Percentiles rank a stretch among this genome's conserved stretches.
Evolutionary conservation across 2,888 invertebrate genomes (phyloP).

Genomic region (Drosophila mimica): DNA sequence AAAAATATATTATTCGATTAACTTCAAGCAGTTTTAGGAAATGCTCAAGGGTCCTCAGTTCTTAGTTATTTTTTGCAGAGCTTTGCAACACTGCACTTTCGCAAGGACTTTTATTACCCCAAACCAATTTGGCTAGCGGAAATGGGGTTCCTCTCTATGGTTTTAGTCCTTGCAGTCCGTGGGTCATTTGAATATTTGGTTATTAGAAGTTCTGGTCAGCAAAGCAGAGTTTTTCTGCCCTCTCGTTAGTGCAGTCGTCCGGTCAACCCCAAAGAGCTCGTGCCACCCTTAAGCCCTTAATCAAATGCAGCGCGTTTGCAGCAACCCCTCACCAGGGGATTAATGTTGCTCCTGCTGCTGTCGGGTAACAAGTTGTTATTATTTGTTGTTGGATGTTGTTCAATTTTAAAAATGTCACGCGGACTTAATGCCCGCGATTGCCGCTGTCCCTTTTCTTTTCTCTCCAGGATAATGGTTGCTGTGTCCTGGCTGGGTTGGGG

Average conservation of each 20-base stretch:
- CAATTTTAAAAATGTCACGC: constrained; percentile 74
- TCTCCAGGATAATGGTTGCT: not conserved
- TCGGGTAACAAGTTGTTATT: constrained; percentile 66
- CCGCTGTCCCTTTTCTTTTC: not conserved
- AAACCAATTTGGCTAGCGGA: not conserved
- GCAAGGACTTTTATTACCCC: not conserved
- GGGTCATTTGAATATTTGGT: constrained; percentile 22
- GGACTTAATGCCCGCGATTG: constrained; percentile 48
- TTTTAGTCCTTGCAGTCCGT: not conserved
- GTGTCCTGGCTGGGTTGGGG: constrained; percentile 7
- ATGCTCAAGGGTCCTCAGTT: not conserved
- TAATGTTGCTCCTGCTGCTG: constrained; percentile 23
- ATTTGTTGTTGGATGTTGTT: constrained; percentile 66
- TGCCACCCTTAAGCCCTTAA: constrained; percentile 70
- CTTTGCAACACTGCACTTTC: not conserved
- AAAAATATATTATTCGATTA: not conserved
- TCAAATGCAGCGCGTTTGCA: constrained; percentile 62
- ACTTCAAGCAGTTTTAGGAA: not conserved
- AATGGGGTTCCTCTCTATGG: constrained; percentile 4
- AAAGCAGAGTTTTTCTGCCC: constrained; percentile 5
- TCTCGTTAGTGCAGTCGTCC: constrained; percentile 32
- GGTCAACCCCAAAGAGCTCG: constrained; percentile 45
- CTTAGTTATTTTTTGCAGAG: not conserved
- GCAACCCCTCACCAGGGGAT: constrained; percentile 51
- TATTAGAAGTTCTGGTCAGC: constrained; percentile 38